A percentile compares a stretch with the other conserved stretches of the same genome.
These are phyloP conservation scores for Thripadectes ignobilis DNA, from an alignment of 2,797 vertebrate genomes.

Conservation along the genomic window DNA sequence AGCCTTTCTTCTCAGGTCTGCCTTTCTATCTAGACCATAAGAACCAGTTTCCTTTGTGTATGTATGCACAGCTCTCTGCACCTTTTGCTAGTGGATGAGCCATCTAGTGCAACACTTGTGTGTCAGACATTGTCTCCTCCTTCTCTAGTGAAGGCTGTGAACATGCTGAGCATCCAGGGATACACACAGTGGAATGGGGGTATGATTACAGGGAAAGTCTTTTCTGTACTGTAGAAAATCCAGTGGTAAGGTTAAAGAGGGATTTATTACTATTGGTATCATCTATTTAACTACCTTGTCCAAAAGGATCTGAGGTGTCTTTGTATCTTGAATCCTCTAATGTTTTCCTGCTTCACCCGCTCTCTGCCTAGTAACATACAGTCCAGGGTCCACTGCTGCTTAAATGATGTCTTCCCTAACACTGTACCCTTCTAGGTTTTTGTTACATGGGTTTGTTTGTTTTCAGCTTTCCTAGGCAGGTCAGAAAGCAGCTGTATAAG, in stretches of 20 bases:
- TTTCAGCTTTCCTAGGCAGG: no score
- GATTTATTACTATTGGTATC: background rate
- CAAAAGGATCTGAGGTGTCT: background rate
- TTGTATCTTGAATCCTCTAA: background rate
- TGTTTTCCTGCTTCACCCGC: background rate
- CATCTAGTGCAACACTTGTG: background rate
- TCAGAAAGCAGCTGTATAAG: background rate
- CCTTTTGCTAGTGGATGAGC: background rate
- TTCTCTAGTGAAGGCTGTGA: background rate
- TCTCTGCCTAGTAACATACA: background rate
- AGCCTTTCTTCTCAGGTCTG: background rate
- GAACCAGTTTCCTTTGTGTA: background rate
- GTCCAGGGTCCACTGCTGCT: background rate
- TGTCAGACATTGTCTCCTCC: background rate
- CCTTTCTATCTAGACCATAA: background rate
- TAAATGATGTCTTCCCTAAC: background rate
- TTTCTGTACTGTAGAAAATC: background rate
- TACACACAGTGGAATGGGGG: background rate
- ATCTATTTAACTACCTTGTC: background rate
- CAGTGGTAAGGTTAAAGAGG: background rate
- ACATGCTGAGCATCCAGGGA: background rate
- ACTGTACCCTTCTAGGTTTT: no score
- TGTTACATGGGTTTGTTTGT: no score
- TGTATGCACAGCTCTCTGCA: background rate
- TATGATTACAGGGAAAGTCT: background rate